Percentiles rank a stretch among this genome's conserved stretches.
Evolutionary conservation across 2,888 invertebrate genomes (phyloP).

Genomic region (Eudasyphora cyanicolor): DNA sequence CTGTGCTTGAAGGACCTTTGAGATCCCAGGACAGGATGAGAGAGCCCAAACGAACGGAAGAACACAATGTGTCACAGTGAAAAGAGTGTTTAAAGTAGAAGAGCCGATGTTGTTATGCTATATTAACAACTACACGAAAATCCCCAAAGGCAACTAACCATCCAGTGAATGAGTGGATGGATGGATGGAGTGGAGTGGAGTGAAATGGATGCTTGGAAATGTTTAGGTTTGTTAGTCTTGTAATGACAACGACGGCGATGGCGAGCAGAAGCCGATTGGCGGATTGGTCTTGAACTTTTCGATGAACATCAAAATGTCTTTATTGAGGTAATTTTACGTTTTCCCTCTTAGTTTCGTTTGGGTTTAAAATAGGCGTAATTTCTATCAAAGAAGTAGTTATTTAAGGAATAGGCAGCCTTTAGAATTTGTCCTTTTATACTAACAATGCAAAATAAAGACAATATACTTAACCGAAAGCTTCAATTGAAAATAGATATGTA

Average conservation of each 20-base stretch:
- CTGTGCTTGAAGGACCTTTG: neutral
- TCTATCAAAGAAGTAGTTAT: too few species aligned
- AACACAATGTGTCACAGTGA: neutral
- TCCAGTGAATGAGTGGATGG: neutral
- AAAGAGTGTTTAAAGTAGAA: neutral
- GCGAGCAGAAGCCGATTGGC: neutral
- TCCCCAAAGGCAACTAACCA: neutral
- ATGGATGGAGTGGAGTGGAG: neutral
- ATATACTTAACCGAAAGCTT: too few species aligned
- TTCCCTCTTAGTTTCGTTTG: neutral
- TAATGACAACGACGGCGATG: too few species aligned
- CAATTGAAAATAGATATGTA: too few species aligned
- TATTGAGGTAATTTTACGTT: conserved; percentile 6
- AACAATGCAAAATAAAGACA: too few species aligned
- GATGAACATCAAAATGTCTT: neutral
- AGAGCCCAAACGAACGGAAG: neutral
- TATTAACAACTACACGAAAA: neutral
- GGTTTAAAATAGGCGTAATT: neutral
- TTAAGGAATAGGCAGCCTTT: too few species aligned
- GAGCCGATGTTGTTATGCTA: conserved; percentile 7
- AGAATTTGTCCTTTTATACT: too few species aligned
- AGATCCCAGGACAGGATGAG: neutral
- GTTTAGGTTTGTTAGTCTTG: neutral
- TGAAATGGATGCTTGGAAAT: neutral
- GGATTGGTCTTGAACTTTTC: neutral